A percentile compares a stretch with the other conserved stretches of the same genome.
phyloP scores from a whole-genome alignment of 2,888 invertebrate species.

The Andrena bicolor region DNA sequence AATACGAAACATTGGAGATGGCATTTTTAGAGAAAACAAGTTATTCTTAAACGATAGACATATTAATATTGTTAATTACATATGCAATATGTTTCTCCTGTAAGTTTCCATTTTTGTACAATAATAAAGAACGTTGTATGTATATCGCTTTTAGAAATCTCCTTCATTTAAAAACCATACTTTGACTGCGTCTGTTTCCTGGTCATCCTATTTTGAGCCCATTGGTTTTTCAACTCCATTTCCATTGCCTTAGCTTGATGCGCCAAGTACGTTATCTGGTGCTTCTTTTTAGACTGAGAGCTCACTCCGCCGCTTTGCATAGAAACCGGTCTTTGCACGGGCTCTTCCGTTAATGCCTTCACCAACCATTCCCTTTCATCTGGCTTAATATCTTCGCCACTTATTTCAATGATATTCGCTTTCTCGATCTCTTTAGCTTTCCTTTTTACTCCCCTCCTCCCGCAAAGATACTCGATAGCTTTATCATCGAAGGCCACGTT shows the following conservation, averaged over 20 bases:
- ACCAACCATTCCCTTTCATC: constrained; percentile 93
- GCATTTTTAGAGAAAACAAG: constrained; percentile 72
- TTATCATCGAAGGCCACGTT: constrained; percentile 83
- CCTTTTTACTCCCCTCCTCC: constrained; percentile 84
- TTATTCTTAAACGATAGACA: constrained; percentile 27
- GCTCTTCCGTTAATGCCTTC: constrained; percentile 91
- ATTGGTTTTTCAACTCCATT: constrained; percentile 96
- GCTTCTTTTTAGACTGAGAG: constrained; percentile 92
- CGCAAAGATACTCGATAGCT: constrained; percentile 83
- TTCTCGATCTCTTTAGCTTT: constrained; percentile 86
- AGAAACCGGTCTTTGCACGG: constrained; percentile 86
- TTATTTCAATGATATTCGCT: constrained; percentile 92
- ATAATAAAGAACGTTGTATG: constrained; percentile 45
- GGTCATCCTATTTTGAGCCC: constrained; percentile 95
- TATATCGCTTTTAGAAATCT: constrained; percentile 33
- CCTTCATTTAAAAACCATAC: constrained; percentile 94
- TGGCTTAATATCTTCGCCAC: constrained; percentile 92
- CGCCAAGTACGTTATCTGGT: constrained; percentile 98
- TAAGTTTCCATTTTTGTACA: constrained; percentile 33
- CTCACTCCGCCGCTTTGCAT: constrained; percentile 86
- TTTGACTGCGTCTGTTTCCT: constrained; percentile 96
- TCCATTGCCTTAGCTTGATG: constrained; percentile 98
- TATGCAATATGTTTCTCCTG: background rate
- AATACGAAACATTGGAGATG: constrained; percentile 73
- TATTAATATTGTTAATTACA: constrained; percentile 19